Percentiles rank a stretch among this genome's conserved stretches.
These are phyloP conservation scores for Pectinophora gossypiella DNA, from an alignment of 1,140 invertebrate genomes.

Conservation along the genomic window DNA sequence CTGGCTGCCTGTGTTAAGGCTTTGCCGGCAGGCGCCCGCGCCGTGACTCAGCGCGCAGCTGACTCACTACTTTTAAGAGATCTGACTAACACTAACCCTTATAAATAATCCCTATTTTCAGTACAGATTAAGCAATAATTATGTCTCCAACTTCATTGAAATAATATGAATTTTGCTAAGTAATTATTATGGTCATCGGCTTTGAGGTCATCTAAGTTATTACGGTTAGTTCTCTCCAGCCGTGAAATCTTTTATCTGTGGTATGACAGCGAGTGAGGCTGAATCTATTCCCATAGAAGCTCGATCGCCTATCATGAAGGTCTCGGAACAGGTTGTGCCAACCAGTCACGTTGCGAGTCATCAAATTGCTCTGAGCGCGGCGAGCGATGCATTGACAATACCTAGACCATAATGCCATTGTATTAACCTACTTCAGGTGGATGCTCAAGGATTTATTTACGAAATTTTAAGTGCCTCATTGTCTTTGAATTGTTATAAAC, in stretches of 20 bases:
- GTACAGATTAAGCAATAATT: too few species aligned
- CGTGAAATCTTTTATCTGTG: not conserved
- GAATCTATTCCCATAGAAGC: constrained; percentile 36
- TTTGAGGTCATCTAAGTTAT: too few species aligned
- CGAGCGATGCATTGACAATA: constrained; percentile 8
- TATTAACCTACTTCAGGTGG: constrained; percentile 1
- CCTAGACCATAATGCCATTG: constrained; percentile 1
- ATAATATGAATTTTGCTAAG: too few species aligned
- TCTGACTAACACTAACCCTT: constrained; percentile 1
- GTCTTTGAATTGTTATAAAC: too few species aligned
- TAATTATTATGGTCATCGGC: too few species aligned
- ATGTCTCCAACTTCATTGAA: too few species aligned
- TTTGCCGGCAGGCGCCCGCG: constrained; percentile 34
- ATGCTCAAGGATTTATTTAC: not conserved
- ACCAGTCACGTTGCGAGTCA: constrained; percentile 34
- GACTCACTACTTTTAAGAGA: not conserved
- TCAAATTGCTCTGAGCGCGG: constrained; percentile 29
- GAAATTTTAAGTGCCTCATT: not conserved
- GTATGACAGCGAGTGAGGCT: not conserved
- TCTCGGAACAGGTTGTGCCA: constrained; percentile 46
- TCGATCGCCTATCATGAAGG: constrained; percentile 38
- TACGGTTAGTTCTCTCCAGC: too few species aligned
- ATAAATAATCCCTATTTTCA: too few species aligned
- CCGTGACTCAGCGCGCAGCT: constrained; percentile 26
- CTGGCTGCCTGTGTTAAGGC: constrained; percentile 19